Percentiles rank a stretch among this genome's conserved stretches.
Evolutionary conservation across 2,888 invertebrate genomes (phyloP).

Genomic region (Graphium colonna): DNA sequence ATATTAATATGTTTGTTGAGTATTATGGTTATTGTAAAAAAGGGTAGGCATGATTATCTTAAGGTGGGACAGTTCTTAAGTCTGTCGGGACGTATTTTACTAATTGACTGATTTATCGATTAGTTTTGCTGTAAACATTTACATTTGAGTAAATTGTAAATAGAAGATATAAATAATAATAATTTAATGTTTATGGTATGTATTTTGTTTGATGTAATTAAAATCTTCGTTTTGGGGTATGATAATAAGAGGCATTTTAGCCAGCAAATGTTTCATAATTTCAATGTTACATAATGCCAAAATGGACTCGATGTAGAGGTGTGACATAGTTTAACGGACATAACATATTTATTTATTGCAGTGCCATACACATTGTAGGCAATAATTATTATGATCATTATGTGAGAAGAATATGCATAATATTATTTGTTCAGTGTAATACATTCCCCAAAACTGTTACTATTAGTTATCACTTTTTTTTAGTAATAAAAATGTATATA

Average conservation of each 20-base stretch:
- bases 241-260: slow-evolving; percentile 38
- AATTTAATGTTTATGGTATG: slow-evolving; percentile 42
- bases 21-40: background rate
- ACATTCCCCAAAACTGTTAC: slow-evolving; percentile 54
- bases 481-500: background rate
- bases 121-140: slow-evolving; percentile 40
- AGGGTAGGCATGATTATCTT: background rate
- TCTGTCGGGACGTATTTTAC: slow-evolving; percentile 43
- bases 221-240: slow-evolving; percentile 52
- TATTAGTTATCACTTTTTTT: slow-evolving; percentile 23
- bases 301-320: too few relatives aligned
- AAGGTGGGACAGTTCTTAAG: background rate
- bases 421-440: slow-evolving; percentile 39
- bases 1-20: background rate
- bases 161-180: slow-evolving; percentile 44
- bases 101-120: slow-evolving; percentile 64
- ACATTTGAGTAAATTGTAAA: slow-evolving; percentile 35
- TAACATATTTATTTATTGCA: background rate
- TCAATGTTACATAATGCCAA: background rate
- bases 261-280: too few relatives aligned
- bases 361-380: slow-evolving; percentile 23
- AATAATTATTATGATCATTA: slow-evolving; percentile 16
- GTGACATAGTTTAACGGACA: background rate
- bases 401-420: slow-evolving; percentile 26
- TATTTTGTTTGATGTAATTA: slow-evolving; percentile 43